These are phyloP conservation scores for Amphiprion clarkii DNA, from an alignment of 2,797 vertebrate species.

Conservation along the genomic window DNA sequence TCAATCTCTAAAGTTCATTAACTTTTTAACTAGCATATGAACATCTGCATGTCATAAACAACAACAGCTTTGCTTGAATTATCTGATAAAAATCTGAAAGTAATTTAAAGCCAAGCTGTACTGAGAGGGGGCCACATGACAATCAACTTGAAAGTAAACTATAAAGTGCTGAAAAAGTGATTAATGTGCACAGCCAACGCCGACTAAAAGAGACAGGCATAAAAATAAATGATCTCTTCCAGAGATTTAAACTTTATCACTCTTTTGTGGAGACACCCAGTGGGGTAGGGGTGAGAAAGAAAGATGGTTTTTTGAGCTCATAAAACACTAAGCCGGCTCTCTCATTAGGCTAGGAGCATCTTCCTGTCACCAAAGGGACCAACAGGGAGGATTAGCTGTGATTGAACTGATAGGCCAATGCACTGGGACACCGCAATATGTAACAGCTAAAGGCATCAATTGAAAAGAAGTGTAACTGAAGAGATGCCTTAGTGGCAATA, in stretches of 20 bases:
- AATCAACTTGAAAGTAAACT: slow-evolving; percentile 72
- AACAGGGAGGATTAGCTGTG: slow-evolving; percentile 86
- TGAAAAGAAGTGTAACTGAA: slow-evolving; percentile 81
- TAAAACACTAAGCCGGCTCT: slow-evolving; percentile 82
- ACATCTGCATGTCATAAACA: slow-evolving; percentile 74
- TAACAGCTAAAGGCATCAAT: slow-evolving; percentile 83
- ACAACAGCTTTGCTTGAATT: slow-evolving; percentile 76
- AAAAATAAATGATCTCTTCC: slow-evolving; percentile 78
- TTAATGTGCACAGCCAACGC: slow-evolving; percentile 74
- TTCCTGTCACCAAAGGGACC: slow-evolving; percentile 85
- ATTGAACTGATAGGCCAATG: slow-evolving; percentile 84
- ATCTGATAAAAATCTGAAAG: slow-evolving; percentile 80
- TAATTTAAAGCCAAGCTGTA: slow-evolving; percentile 71
- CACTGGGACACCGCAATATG: slow-evolving; percentile 77
- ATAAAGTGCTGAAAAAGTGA: slow-evolving; percentile 68
- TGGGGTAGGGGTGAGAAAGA: slow-evolving; percentile 66
- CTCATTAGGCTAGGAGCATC: slow-evolving; percentile 87
- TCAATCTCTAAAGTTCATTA: slow-evolving; percentile 59
- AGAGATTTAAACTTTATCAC: slow-evolving; percentile 81
- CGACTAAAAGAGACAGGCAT: slow-evolving; percentile 61
- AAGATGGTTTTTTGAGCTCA: slow-evolving; percentile 65
- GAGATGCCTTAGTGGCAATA: slow-evolving; percentile 60
- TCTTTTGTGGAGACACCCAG: slow-evolving; percentile 71
- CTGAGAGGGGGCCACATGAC: slow-evolving; percentile 46
- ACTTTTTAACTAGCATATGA: slow-evolving; percentile 62